Percentiles rank a stretch among this genome's conserved stretches.
phyloP scores from a whole-genome alignment of 2,113 vertebrate species.

The Solea solea region DNA sequence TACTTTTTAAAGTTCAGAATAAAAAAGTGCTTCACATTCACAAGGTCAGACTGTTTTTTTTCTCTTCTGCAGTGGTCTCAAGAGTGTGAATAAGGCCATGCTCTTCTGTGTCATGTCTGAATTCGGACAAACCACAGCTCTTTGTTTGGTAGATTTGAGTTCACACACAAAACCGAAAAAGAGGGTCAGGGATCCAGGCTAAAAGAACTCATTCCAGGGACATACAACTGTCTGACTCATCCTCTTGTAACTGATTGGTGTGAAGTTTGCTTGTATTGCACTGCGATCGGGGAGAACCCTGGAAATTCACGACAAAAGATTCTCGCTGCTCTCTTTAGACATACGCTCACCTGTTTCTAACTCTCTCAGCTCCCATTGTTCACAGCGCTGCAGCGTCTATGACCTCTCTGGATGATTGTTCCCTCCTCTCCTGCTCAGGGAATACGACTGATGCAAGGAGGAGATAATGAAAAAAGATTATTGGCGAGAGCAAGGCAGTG shows the following conservation, averaged over 20 bases:
- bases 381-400: conserved; percentile 7
- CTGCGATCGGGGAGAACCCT: conserved; percentile 5
- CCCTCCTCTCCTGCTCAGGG: conserved; percentile 22
- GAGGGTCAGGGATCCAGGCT: not conserved
- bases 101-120: not conserved
- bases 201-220: conserved; percentile 13
- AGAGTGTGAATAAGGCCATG: no score
- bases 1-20: no score
- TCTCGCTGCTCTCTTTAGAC: conserved; percentile 19
- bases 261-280: conserved; percentile 7
- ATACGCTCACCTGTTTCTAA: conserved; percentile 8
- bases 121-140: not conserved
- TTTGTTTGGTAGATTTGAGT: conserved; percentile 2
- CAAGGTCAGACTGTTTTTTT: no score
- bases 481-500: not conserved
- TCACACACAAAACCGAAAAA: not conserved
- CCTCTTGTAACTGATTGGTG: conserved; percentile 28
- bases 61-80: no score
- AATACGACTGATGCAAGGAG: conserved; percentile 35
- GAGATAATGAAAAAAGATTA: conserved; percentile 42
- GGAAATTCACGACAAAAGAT: conserved; percentile 16
- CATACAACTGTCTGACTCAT: conserved; percentile 26
- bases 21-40: no score
- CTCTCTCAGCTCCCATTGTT: not conserved
- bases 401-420: conserved; percentile 39